Base-by-base conservation (phyloP, 2,113 vertebrate genomes). In the Gambusia affinis region DNA sequence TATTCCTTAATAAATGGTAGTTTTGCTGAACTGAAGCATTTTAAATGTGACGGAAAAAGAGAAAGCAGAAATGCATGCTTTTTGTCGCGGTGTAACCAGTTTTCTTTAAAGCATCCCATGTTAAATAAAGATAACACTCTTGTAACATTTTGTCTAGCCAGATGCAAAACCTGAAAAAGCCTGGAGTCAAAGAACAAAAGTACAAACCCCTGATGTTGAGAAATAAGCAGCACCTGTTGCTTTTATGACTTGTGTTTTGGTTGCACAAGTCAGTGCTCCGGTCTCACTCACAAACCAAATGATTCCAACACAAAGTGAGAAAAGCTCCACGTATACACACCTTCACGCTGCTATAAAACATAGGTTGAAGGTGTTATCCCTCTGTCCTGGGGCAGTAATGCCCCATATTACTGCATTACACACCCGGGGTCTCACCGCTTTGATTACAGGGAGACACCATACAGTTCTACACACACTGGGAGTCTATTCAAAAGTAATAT, bases 351-450 rank as follows among this genome's bases (percentile, higher is more conserved):
- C 78, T 91, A 65, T 85, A 92, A 95, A 94, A 88, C 91, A 92
- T 89, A 91, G 86, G 89, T 89, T 92, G 75, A 84, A 37, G 73
- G 86, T 88, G 87, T 90, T 85, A 90, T 91, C 86, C 64, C 78
- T 79, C 75, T 8, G 82, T 87, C 88, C 87, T 79, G 85, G 85
- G 85, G 89, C 80, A 82, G 83, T 94, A 94, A 94, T 94, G 89
- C 86, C 89, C 79, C 87, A 91, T 83, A 94, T 94, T 94, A 94
- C 91, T 92, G 91, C 89, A 94, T 94, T 94, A 94, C 83, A 85
- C 90, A 90, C 90, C 83, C 75, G 78, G 85, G 89, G 83, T 79
- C 78, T 72, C 90, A 82, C 67, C 67, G 81, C 80, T 90, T 78
- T 29, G 82, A 93, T 93, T 93, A 92, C 86, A 91, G 86, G 84